Evolutionary conservation across 2,797 vertebrate genomes (phyloP), one percentile per base, ranked within the genome.

Genomic region (Ceyx erithaca): DNA sequence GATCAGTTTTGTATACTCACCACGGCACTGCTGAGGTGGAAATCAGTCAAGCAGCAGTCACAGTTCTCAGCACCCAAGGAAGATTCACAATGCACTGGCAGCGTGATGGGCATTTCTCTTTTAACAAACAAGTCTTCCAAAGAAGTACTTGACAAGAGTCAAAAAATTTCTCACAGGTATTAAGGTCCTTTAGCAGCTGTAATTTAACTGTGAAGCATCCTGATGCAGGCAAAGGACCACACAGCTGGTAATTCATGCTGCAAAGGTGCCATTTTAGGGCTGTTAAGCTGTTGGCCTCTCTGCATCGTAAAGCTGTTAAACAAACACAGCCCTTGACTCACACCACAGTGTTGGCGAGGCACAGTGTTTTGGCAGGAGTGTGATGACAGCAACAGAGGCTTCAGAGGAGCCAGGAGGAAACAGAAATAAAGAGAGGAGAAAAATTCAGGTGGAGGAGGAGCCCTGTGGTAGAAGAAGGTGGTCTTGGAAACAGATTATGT

Each of bases 261-360:
- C 77, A 70, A 78, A 92, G 51, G 83, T 67, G 73, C 67, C 23
- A 2, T 88, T 91, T 95, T 86, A 88, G 49, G 78, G 73, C 73
- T 82, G 40, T 81, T 92, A 67, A 93, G 61, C 77, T 87, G 58
- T 30, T 95, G 91, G 87, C 73, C 82, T 85, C 59, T 92, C 59
- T 51, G 1, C 0, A 0, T 45, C 46, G 40, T 84, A 91, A 93
- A 87, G 66, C 66, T 76, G 73, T 81, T 86, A 79, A 95, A 71
- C 55, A 92, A 93, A 92, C 80, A 59, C 55, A 88, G 54, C 52
- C 73, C 73, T 92, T 94, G 94, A 85, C 82, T 94, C 67, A 52
- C 45, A 58, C 40, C 48, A 21, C 0, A 40, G 0, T 52, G 85
- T 49, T 6, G 1, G 64, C 67, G 79, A 93, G 84, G 75, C 84